Evolutionary conservation across 2,113 vertebrate species (phyloP).

Genomic region (Lasiurus cinereus): DNA sequence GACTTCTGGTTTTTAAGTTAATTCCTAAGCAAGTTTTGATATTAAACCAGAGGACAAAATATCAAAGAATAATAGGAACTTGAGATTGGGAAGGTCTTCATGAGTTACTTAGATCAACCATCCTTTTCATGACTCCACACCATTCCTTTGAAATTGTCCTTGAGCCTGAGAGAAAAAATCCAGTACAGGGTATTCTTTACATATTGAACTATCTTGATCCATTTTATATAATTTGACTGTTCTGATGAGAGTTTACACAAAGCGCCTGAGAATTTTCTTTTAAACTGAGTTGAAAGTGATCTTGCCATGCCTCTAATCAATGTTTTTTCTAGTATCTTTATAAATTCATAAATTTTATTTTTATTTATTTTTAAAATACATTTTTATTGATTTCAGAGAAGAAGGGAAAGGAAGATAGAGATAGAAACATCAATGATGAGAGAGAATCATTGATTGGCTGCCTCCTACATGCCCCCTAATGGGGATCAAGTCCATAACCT

Average conservation of each 20-base stretch:
- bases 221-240: constrained; percentile 1
- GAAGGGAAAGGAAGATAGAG: too few species aligned
- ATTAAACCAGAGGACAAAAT: constrained; percentile 39
- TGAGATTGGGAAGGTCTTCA: neutral
- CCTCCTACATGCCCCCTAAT: too few species aligned
- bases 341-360: constrained; percentile 46
- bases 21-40: constrained; percentile 7
- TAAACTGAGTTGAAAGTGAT: constrained; percentile 54
- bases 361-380: too few species aligned
- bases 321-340: constrained; percentile 44
- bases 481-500: too few species aligned
- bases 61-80: constrained; percentile 37
- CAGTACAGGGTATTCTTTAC: neutral
- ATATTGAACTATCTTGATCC: neutral
- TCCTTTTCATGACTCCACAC: neutral
- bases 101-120: neutral
- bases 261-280: constrained; percentile 4
- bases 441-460: too few species aligned
- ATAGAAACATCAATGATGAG: too few species aligned
- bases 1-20: constrained; percentile 25
- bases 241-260: constrained; percentile 44
- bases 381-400: too few species aligned
- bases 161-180: neutral
- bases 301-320: neutral
- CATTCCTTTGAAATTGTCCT: constrained; percentile 11